Evolutionary conservation across 2,888 invertebrate species (phyloP), one percentile per base, ranked within the genome.

Genomic region (Apocheima hispidaria): DNA sequence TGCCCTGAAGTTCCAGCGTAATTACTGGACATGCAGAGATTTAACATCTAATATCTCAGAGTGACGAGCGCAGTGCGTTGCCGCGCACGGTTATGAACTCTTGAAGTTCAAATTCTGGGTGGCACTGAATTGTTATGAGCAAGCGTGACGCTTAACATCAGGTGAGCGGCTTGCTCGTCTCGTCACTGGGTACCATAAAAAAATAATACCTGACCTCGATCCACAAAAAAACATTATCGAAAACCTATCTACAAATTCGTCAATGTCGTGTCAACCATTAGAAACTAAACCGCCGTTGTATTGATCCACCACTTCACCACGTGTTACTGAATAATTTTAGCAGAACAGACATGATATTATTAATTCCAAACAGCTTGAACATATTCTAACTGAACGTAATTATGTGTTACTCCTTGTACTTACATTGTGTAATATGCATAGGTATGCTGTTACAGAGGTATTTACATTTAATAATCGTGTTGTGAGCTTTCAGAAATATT

Each of bases 301-400:
- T 56, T 30, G 40, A 40, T 56, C 14, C 18, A 38, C 38, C 54
- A 7, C 48, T 40, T 18, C 23, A 48, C 55, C 35, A n/a, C 38
- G 30, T 30, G n/a, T 35, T 23, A 6, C 41, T 57, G 49, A 57
- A 57, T 57, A 35, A 57, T 50, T 57, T 23, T 35, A 43, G 33
- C 50, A 35, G 56, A 38, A 38, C 50, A 51, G 50, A 51, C 38
- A 18, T 16, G 16, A 49, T 28, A 26, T 16, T 28, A 26, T 16
- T 36, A 26, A 28, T 55, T 33, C 12, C n/a, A 54, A 35, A 35
- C 14, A 36, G 54, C 18, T 44, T 18, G 3, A 43, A 36, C 36
- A 26, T 54, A 33, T 52, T 30, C n/a, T 30, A 36, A 20, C 3
- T 41, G 18, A 12, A 38, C 28, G 30, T 28, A 30, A 41, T 30